Percentiles rank a stretch among this genome's conserved stretches.
These are phyloP conservation scores for Anthoptus insignis DNA, from an alignment of 2,888 invertebrate species.

Conservation along the genomic window DNA sequence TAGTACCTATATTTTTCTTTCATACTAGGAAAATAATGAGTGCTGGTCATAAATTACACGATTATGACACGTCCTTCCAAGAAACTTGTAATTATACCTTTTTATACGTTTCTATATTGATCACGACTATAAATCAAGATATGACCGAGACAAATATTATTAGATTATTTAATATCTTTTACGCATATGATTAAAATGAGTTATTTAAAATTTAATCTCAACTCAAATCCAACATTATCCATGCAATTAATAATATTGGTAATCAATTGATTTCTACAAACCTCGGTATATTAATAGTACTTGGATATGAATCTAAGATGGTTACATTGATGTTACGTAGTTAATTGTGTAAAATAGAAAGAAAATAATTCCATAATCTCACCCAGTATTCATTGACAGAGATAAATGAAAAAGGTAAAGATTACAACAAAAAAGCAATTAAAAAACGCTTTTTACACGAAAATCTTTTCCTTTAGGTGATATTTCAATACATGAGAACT, in stretches of 20 bases:
- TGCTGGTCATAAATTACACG: background rate
- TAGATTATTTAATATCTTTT: background rate
- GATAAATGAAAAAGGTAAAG: too few relatives aligned
- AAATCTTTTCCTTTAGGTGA: too few relatives aligned
- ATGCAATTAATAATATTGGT: background rate
- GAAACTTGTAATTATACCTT: background rate
- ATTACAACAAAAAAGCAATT: too few relatives aligned
- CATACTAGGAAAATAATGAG: too few relatives aligned
- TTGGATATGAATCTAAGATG: too few relatives aligned
- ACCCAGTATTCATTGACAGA: too few relatives aligned
- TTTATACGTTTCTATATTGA: background rate
- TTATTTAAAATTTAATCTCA: constrained; percentile 17
- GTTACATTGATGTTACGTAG: too few relatives aligned
- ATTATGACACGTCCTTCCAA: background rate
- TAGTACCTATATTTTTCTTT: too few relatives aligned
- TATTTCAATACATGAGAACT: too few relatives aligned
- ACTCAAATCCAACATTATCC: background rate
- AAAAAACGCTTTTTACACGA: too few relatives aligned
- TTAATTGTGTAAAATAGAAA: background rate
- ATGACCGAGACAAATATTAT: constrained; percentile 2
- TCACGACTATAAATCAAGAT: constrained; percentile 15
- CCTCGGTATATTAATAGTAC: too few relatives aligned
- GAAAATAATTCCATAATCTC: too few relatives aligned
- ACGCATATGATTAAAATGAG: constrained; percentile 11
- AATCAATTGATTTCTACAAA: background rate